Conservation (phyloP, 2,888 invertebrate species). For the Tetheella fluctuosa region DNA sequence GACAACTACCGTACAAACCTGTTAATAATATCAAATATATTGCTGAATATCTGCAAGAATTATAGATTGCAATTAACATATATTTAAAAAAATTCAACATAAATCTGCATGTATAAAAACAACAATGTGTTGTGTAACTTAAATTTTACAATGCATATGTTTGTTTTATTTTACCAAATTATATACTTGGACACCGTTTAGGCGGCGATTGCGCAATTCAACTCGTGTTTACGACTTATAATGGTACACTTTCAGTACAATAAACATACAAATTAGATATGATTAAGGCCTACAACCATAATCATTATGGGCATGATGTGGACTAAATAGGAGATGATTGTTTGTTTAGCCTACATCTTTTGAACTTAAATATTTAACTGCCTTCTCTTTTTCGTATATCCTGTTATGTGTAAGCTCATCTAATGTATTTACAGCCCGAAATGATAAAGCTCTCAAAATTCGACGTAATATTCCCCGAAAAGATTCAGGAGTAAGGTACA, state of each 20-base stretch:
- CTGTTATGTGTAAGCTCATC: too few species aligned
- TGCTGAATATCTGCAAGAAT: too few species aligned
- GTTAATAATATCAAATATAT: too few species aligned
- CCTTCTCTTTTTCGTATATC: not conserved
- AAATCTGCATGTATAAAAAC: too few species aligned
- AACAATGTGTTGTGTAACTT: conserved; percentile 33
- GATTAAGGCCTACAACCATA: conserved; percentile 42
- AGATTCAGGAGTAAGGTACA: too few species aligned
- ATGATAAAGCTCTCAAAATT: too few species aligned
- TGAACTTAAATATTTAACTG: not conserved
- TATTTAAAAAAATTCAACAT: too few species aligned
- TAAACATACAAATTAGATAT: conserved; percentile 65
- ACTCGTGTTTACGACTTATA: conserved; percentile 64
- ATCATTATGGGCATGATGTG: conserved; percentile 36
- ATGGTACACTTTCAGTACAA: conserved; percentile 56
- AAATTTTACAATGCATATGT: conserved; percentile 39
- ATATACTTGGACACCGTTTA: conserved; percentile 57
- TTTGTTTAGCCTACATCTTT: conserved; percentile 31
- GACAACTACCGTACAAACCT: too few species aligned
- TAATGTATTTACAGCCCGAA: too few species aligned
- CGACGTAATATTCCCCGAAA: too few species aligned
- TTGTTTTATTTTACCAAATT: conserved; percentile 71
- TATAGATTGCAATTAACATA: too few species aligned
- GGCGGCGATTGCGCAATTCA: conserved; percentile 53
- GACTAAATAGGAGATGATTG: conserved; percentile 22